Base-by-base conservation (phyloP, 1,140 invertebrate species). In the Myzus persicae region DNA sequence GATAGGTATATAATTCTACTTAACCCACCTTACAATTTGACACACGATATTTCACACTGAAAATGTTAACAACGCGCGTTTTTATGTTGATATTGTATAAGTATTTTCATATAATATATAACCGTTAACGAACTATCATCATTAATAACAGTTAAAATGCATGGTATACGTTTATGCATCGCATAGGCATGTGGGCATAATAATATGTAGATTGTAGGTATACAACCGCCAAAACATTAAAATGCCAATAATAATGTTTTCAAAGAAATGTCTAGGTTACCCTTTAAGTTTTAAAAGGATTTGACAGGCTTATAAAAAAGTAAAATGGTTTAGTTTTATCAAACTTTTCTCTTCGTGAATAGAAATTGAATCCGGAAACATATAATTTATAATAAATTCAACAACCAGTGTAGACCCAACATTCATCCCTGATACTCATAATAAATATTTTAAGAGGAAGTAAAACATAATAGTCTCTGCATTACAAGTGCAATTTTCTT, bases 271-370 rank as follows among this genome's bases (percentile, higher is more conserved):
- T 31, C 84, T 44, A 31, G 24, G 84, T 85, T 89, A 38, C 46
- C 2, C 20, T 31, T 87, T 87, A 46, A 46, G 44, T 46, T 87
- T 87, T 46, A 46, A 46, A 87, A 87, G 31, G 31, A 46, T 87
- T 46, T 46, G 31, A 87, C 42, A 87, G 14, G 44, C 42, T 87
- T 20, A 46, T 87, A 46, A 87, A 87, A 87, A 87, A 46, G 18
- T 87, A 87, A 87, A 87, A 87, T n/a, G 44, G 85, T 87, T 44
- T 48, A 87, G 42, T 87, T 87, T 87, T 20, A n/a, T 87, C 31
- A 46, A 22, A 87, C 38, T 87, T 46, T 87, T 31, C 42, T 48
- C 40, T 87, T 20, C 44, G 31, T 76, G 44, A 24, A 46, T 20
- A 87, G 46, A 88, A 88, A 88, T 88, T 36, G 20, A 51, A 87